A percentile compares a stretch with the other conserved stretches of the same genome.
Conservation (phyloP, 30 jellyfish, hydroid and myxozoan species). For the Cassiopea andromeda region DNA sequence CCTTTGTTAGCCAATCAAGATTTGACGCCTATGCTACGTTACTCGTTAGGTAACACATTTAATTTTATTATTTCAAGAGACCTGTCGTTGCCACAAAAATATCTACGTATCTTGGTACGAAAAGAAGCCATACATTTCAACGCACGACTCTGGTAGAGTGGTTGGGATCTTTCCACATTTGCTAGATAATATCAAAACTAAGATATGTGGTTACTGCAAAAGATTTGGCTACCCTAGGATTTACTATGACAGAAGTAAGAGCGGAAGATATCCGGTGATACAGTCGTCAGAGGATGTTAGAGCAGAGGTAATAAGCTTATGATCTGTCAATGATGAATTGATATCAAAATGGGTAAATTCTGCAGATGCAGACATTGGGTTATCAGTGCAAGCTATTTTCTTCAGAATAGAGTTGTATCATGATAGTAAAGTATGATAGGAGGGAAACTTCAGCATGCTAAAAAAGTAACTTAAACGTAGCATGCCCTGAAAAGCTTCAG, state of each 20-base stretch:
- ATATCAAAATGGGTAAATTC: no score
- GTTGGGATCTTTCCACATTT: constrained; percentile 67
- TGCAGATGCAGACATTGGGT: no score
- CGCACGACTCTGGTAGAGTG: background rate
- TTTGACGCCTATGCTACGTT: no score
- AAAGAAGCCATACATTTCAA: constrained; percentile 38
- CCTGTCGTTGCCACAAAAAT: constrained; percentile 65
- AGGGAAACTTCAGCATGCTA: no score
- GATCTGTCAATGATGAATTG: no score
- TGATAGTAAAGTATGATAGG: no score
- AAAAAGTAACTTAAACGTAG: no score
- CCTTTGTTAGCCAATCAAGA: background rate
- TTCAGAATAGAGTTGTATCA: no score
- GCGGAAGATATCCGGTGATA: constrained; percentile 51
- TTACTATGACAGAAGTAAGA: constrained; percentile 67
- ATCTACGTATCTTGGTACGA: constrained; percentile 76
- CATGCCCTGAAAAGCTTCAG: no score
- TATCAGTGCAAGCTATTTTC: no score
- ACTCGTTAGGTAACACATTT: background rate
- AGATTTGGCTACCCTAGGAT: constrained; percentile 28
- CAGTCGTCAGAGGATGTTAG: background rate
- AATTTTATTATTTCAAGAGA: constrained; percentile 22
- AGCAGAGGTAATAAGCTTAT: background rate
- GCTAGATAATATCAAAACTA: constrained; percentile 8
- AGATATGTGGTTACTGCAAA: constrained; percentile 57